Base-by-base conservation (phyloP, 2,888 invertebrate genomes). In the Orthonychiurus folsomi region DNA sequence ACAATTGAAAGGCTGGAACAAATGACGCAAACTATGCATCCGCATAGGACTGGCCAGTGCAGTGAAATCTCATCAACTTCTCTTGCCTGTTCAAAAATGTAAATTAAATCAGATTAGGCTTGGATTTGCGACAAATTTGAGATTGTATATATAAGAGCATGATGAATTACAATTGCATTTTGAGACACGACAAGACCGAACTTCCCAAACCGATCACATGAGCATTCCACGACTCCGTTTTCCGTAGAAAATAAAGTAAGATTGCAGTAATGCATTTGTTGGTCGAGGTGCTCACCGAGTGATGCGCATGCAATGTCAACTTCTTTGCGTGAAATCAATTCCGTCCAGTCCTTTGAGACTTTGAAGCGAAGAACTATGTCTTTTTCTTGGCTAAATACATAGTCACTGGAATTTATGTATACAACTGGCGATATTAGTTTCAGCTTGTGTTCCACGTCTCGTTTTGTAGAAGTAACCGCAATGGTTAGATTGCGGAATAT, bases 31-130 rank as follows among this genome's bases (percentile, higher is more conserved):
- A 64, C 50, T 50, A 67, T 59, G 20, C 60, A 64, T n/a, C 65
- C 67, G 18, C 56, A 28, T 28, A 65, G 25, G 28, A 65, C 65
- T 23, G 61, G 59, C 67, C 67, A 67, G 56, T 67, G 63, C 15
- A 64, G 61, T 9, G 50, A n/a, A 59, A 50, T 1, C 12, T 27
- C 1, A 50, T 26, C 23, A 50, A 24, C 37, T 61, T 59, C 28
- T 63, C 50, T 18, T 60, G 56, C 67, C 65, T 48, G 20, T 47
- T 56, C 3, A 54, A 53, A 2, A 26, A 56, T 28, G 3, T n/a
- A 48, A 59, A 57, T 47, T 37, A 56, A 20, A 23, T 5, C 5
- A 12, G n/a, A 15, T n/a, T 5, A 21, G 23, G 24, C 5, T 9
- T 23, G 24, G 9, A 56, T 23, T 56, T 56, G 5, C 56, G 9